Percentiles rank a stretch among this genome's conserved stretches.
Evolutionary conservation across 1,140 invertebrate species (phyloP).

Genomic region (Phthorimaea operculella): DNA sequence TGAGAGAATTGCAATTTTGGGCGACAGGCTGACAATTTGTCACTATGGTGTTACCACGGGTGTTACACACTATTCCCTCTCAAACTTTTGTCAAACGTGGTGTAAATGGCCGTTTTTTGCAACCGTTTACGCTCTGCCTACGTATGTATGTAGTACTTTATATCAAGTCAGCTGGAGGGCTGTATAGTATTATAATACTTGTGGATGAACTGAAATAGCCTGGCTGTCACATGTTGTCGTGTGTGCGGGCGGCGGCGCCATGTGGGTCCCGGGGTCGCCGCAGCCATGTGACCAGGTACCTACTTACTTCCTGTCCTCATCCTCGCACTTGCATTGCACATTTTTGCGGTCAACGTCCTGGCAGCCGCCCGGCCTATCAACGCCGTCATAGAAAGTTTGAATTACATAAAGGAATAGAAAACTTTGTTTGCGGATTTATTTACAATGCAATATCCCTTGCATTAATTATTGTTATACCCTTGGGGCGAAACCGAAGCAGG

Average conservation of each 20-base stretch:
- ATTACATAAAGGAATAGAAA: constrained; percentile 16
- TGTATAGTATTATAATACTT: constrained; percentile 28
- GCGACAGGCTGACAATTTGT: too few relatives aligned
- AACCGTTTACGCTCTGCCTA: too few relatives aligned
- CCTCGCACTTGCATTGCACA: constrained; percentile 38
- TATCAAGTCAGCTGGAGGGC: constrained; percentile 22
- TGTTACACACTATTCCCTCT: too few relatives aligned
- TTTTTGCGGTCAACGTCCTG: constrained; percentile 31
- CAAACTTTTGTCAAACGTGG: too few relatives aligned
- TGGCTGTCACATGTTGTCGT: constrained; percentile 31
- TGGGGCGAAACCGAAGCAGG: constrained; percentile 17
- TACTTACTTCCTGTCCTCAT: constrained; percentile 35
- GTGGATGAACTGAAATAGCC: constrained; percentile 16
- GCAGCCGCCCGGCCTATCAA: background rate
- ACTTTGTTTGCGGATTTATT: background rate
- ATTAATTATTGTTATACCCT: constrained; percentile 30
- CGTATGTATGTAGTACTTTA: too few relatives aligned
- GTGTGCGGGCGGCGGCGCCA: constrained; percentile 34
- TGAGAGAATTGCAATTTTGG: too few relatives aligned
- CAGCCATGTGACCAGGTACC: constrained; percentile 49
- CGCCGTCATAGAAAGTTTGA: constrained; percentile 15
- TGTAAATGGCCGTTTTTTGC: too few relatives aligned
- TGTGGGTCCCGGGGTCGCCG: constrained; percentile 23
- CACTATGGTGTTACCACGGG: too few relatives aligned
- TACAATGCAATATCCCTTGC: constrained; percentile 13